phyloP scores from a whole-genome alignment of 2,113 vertebrate genomes.

The Saguinus imperator region DNA sequence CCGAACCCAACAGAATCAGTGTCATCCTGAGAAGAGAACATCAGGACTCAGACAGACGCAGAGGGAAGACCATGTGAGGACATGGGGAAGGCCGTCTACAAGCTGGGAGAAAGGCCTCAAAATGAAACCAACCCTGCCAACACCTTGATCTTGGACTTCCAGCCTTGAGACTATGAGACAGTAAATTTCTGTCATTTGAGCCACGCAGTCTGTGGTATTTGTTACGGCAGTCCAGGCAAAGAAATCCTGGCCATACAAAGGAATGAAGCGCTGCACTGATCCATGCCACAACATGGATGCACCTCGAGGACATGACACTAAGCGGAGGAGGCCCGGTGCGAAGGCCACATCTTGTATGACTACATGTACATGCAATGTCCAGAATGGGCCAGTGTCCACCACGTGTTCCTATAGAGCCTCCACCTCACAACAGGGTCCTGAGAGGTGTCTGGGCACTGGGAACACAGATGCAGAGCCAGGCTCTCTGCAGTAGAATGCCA shows the following conservation, averaged over 20 bases:
- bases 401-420: fast-evolving
- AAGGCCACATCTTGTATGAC: not conserved
- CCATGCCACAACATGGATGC: fast-evolving
- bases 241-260: not conserved
- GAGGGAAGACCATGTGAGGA: not conserved
- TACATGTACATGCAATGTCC: not conserved
- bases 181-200: not conserved
- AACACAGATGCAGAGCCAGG: not conserved
- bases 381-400: not conserved
- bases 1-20: not conserved
- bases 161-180: not conserved
- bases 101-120: not conserved
- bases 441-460: no score
- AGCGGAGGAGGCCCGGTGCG: not conserved
- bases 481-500: not conserved
- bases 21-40: not conserved
- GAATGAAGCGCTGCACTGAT: not conserved
- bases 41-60: not conserved
- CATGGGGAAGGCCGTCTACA: not conserved
- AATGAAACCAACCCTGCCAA: not conserved
- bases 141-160: not conserved
- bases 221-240: not conserved
- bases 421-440: not conserved
- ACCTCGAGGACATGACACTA: not conserved
- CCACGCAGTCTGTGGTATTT: not conserved